Evolutionary conservation across 2,113 vertebrate species (phyloP), one percentile per base, ranked within the genome.

Genomic region (Aix galericulata): DNA sequence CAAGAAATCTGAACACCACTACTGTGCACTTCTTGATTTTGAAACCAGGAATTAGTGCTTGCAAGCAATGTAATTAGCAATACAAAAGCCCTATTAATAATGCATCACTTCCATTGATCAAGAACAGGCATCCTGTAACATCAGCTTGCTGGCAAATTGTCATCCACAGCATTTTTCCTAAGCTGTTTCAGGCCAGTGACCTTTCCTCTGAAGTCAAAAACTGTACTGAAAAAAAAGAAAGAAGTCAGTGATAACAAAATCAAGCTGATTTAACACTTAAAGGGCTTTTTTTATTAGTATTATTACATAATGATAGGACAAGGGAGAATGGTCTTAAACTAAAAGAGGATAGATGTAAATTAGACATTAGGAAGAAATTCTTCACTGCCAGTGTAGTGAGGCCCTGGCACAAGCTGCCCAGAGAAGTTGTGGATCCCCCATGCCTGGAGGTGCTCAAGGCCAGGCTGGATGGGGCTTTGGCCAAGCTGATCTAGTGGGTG

Each of bases 91-190:
- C 11, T 36, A 53, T 40, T 73, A n/a, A 73, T 89, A 91, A 44
- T 8, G 2, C 32, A n/a, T 27, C 13, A 6, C 10, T 69, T 62
- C 34, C 36, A 82, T 20, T 1, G 0, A 0, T 1, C n/a, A 66
- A 80, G 67, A 71, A 25, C 0, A 0, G 29, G 4, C 18, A 67
- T 3, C 2, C 17, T 56, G 6, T 88, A 55, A 55, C 0, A 0
- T 0, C 0, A 91, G 3, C 4, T 0, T 29, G 18, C 17, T 38
- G 29, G 64, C 20, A 80, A 85, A 53, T 34, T 53, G 20, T 75
- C 42, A 74, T 32, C n/a, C 5, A 16, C 46, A 40, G 68, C 26
- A 63, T 8, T 0, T 1, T 58, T 78, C 42, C 25, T 63, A 42
- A 86, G 31, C 29, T 56, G 52, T 58, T 91, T 56, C 76, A 88